Percentiles rank a stretch among this genome's conserved stretches.
Evolutionary conservation across 2,888 invertebrate genomes (phyloP).

Genomic region (Oscheius sp.): DNA sequence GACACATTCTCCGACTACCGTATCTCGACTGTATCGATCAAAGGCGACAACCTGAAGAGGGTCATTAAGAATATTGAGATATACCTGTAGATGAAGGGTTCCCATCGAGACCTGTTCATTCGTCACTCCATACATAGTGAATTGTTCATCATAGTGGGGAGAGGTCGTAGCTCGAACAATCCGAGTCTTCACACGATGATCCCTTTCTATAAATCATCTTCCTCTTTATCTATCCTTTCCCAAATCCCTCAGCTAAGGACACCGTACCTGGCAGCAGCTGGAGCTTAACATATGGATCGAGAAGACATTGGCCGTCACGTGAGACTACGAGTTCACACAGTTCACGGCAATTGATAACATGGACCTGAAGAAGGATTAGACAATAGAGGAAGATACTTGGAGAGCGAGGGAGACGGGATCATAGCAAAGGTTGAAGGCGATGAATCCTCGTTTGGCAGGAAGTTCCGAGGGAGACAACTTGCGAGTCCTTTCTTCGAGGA

Average conservation of each 20-base stretch:
- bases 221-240: not conserved
- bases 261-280: slow-evolving; percentile 89
- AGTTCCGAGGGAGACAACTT: slow-evolving; percentile 58
- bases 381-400: slow-evolving; percentile 45
- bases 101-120: slow-evolving; percentile 75
- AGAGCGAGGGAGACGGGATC: slow-evolving; percentile 61
- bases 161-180: slow-evolving; percentile 93
- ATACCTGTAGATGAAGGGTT: slow-evolving; percentile 82
- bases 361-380: slow-evolving; percentile 43
- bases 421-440: slow-evolving; percentile 64
- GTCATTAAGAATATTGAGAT: not conserved
- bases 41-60: slow-evolving; percentile 78
- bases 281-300: slow-evolving; percentile 95
- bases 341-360: slow-evolving; percentile 60
- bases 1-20: slow-evolving; percentile 96
- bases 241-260: no score
- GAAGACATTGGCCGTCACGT: slow-evolving; percentile 59
- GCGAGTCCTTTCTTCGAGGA: slow-evolving; percentile 54
- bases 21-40: slow-evolving; percentile 96
- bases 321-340: slow-evolving; percentile 62
- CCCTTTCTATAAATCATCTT: slow-evolving; percentile 34
- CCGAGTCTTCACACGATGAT: slow-evolving; percentile 71
- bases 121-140: slow-evolving; percentile 88
- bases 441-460: slow-evolving; percentile 59
- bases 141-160: slow-evolving; percentile 97